Conservation (phyloP, 1,140 invertebrate species). For the Drosophila grimshawi region DNA sequence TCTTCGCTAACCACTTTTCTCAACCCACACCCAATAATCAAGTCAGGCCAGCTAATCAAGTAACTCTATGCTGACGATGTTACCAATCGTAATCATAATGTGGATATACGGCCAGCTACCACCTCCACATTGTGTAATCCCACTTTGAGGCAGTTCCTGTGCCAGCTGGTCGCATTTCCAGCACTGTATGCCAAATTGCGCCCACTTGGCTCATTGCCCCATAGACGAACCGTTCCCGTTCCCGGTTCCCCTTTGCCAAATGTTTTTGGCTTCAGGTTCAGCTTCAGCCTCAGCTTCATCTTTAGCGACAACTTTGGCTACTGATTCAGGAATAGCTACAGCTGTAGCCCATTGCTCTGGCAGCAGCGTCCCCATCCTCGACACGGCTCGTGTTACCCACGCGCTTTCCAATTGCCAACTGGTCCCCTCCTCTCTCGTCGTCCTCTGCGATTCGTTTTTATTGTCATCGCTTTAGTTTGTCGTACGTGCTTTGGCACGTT, state of each 20-base stretch:
- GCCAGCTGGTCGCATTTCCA: constrained; percentile 67
- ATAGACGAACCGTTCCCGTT: constrained; percentile 21
- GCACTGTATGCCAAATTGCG: constrained; percentile 58
- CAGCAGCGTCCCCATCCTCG: constrained; percentile 2
- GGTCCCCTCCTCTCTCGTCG: constrained; percentile 8
- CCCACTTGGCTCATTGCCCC: constrained; percentile 75
- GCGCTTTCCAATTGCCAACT: constrained; percentile 65
- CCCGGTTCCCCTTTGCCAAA: constrained; percentile 45
- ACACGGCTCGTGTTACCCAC: constrained; percentile 73
- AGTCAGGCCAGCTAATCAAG: constrained; percentile 10
- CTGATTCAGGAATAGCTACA: no score
- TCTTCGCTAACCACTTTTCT: background rate
- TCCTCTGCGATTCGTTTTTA: constrained; percentile 70
- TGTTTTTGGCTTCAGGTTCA: constrained; percentile 30
- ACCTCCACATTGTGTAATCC: constrained; percentile 27
- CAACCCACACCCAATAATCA: background rate
- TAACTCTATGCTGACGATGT: constrained; percentile 2
- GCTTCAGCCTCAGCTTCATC: constrained; percentile 5
- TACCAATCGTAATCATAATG: constrained; percentile 10
- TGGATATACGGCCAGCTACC: constrained; percentile 11
- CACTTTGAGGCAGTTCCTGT: constrained; percentile 69
- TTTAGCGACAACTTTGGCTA: constrained; percentile 28
- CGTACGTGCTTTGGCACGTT: constrained; percentile 77
- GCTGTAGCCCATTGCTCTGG: no score
- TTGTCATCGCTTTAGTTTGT: constrained; percentile 79